Conservation (phyloP, 1,140 invertebrate genomes). For the Vanessa tameamea region DNA sequence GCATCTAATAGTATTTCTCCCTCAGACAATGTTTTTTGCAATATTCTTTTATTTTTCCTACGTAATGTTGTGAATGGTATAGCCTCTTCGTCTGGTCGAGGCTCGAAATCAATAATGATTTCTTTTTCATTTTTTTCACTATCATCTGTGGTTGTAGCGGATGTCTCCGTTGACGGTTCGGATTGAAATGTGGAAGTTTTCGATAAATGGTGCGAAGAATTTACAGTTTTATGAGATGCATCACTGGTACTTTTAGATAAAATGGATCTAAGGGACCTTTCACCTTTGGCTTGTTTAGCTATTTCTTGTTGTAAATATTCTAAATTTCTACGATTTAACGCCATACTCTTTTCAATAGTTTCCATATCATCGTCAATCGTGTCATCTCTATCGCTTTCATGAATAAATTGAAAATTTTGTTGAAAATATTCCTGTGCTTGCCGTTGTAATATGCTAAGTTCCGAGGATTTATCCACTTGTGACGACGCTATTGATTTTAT, state of each 20-base stretch:
- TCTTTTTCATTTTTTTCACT: constrained; percentile 87
- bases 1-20: constrained; percentile 88
- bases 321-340: constrained; percentile 76
- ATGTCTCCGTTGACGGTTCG: constrained; percentile 78
- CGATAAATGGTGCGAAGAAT: constrained; percentile 71
- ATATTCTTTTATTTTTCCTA: constrained; percentile 82
- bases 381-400: constrained; percentile 79
- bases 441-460: constrained; percentile 68
- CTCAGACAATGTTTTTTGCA: constrained; percentile 90
- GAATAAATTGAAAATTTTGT: constrained; percentile 80
- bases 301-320: constrained; percentile 80
- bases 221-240: constrained; percentile 70
- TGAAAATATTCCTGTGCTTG: constrained; percentile 80
- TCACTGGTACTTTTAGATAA: constrained; percentile 74
- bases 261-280: constrained; percentile 68
- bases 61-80: constrained; percentile 79
- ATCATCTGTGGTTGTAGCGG: constrained; percentile 78
- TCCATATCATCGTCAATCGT: constrained; percentile 80
- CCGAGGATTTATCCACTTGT: constrained; percentile 72
- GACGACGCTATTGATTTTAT: constrained; percentile 72
- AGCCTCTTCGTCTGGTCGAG: constrained; percentile 84
- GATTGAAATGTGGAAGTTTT: constrained; percentile 80
- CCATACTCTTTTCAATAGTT: constrained; percentile 79
- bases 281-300: constrained; percentile 73
- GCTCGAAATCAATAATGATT: constrained; percentile 93